phyloP scores from a whole-genome alignment of 2,113 vertebrate genomes.

The Gymnocephalus cernua region DNA sequence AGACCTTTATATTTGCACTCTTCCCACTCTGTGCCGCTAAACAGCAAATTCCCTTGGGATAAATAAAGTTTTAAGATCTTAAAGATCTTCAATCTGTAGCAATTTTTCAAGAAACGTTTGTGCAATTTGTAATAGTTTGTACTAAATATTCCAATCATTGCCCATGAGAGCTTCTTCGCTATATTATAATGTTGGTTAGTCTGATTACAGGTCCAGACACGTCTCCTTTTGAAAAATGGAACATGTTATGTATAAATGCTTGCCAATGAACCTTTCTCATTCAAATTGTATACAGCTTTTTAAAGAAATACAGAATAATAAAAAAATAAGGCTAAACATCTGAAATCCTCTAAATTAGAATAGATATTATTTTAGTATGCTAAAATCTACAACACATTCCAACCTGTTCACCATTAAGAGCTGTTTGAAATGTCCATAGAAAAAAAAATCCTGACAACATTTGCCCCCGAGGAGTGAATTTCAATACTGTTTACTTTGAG shows the following conservation, averaged over 20 bases:
- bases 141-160: neutral
- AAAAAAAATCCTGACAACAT: constrained; percentile 44
- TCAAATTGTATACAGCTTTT: neutral
- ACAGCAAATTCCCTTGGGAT: neutral
- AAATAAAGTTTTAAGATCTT: neutral
- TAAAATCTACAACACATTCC: constrained; percentile 23
- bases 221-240: neutral
- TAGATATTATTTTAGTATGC: neutral
- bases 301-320: neutral
- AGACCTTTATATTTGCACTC: neutral
- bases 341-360: neutral
- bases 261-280: neutral
- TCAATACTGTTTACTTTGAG: constrained; percentile 67
- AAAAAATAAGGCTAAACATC: neutral
- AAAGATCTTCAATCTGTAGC: neutral
- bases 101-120: neutral
- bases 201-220: neutral
- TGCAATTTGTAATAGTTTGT: neutral
- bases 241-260: neutral
- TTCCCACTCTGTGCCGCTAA: neutral
- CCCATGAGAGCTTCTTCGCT: neutral
- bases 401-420: constrained; percentile 30
- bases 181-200: neutral
- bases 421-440: constrained; percentile 46
- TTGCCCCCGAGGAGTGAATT: constrained; percentile 49